These are phyloP conservation scores for Pherbina coryleti DNA, from an alignment of 2,888 invertebrate species.

Conservation along the genomic window DNA sequence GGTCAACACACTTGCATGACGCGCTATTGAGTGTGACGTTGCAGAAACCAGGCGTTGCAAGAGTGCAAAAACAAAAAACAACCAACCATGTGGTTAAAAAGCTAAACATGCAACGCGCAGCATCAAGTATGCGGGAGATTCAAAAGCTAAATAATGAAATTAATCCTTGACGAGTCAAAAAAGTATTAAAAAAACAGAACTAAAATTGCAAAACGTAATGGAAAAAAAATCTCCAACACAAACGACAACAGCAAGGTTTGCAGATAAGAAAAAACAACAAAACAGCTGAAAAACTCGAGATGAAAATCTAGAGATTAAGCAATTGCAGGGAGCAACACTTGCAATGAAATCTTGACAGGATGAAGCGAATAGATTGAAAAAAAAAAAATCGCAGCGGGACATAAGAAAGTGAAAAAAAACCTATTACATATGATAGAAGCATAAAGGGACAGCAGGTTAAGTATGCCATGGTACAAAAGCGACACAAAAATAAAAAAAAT, in stretches of 20 bases:
- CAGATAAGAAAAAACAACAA: background rate
- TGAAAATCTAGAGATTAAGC: conserved; percentile 34
- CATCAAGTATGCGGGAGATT: conserved; percentile 62
- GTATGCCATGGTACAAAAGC: background rate
- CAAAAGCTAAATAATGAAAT: conserved; percentile 64
- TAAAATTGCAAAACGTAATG: conserved; percentile 46
- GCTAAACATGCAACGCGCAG: conserved; percentile 23
- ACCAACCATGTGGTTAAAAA: conserved; percentile 41
- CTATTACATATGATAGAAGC: conserved; percentile 24
- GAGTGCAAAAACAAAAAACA: conserved; percentile 20
- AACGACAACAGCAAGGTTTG: background rate
- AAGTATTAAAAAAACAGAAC: conserved; percentile 2
- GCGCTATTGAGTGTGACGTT: conserved; percentile 56
- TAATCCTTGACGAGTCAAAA: conserved; percentile 63
- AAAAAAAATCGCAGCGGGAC: conserved; percentile 25
- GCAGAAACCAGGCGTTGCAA: conserved; percentile 28
- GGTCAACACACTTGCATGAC: conserved; percentile 30
- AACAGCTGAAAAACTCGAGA: background rate
- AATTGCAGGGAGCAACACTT: conserved; percentile 37
- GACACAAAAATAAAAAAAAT: conserved; percentile 25
- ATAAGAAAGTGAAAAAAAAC: conserved; percentile 33
- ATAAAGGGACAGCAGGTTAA: conserved; percentile 14
- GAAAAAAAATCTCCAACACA: conserved; percentile 14
- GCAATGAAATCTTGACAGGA: conserved; percentile 36
- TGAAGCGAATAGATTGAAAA: conserved; percentile 11